phyloP scores from a whole-genome alignment of 2,113 vertebrate species.

The Pycnonotus jocosus region DNA sequence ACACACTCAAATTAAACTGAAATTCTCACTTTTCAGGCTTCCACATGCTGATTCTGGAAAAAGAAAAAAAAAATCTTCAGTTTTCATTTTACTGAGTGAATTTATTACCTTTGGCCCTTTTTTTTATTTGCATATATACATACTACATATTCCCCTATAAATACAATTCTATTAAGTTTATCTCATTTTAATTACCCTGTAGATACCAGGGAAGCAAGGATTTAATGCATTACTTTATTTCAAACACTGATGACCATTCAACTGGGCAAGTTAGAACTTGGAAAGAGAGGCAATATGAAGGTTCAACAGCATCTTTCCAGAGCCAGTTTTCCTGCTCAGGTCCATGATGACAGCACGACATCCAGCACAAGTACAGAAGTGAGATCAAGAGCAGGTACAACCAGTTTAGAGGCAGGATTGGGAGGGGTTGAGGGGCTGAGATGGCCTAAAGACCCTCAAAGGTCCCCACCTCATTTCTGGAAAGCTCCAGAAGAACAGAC shows the following conservation, averaged over 20 bases:
- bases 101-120: not conserved
- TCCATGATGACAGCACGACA: not conserved
- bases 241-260: not conserved
- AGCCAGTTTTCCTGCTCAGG: not conserved
- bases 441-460: not conserved
- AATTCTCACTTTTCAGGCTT: not conserved
- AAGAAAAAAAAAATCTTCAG: not conserved
- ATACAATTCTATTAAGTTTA: not conserved
- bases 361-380: fast-evolving
- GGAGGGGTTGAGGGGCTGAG: fast-evolving
- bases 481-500: not conserved
- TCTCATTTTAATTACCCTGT: not conserved
- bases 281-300: not conserved
- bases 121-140: not conserved
- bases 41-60: not conserved
- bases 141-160: not conserved
- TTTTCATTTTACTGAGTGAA: not conserved
- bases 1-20: not conserved
- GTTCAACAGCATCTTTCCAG: fast-evolving
- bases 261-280: not conserved
- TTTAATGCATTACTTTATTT: not conserved
- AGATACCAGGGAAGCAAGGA: not conserved
- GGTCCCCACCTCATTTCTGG: fast-evolving
- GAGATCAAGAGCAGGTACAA: not conserved
- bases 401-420: too few species aligned